Base-by-base conservation (phyloP, 2,888 invertebrate genomes). In the Laothoe populi region DNA sequence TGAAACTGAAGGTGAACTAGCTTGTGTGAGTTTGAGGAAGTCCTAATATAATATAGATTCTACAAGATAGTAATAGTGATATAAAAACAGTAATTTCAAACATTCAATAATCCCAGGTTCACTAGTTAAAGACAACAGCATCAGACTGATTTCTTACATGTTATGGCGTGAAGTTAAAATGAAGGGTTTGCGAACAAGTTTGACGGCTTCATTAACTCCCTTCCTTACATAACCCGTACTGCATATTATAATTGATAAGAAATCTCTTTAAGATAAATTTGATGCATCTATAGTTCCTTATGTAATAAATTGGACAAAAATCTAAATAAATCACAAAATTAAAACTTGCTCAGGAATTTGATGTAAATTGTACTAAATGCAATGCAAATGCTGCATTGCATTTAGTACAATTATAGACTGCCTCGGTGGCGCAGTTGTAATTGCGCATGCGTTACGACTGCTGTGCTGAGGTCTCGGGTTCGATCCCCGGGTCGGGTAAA, bases 211-310 rank as follows among this genome's bases (percentile, higher is more conserved):
- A 35, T 53, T 53, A 53, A 35, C 35, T 35, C 53, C 19, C 53
- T 16, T 19, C 11, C 35, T 35, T 53, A 53, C 35, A 35, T 53
- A 53, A 53, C 35, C 35, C 11, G 31, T 19, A 53, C 35, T 53
- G 16, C 10, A 35, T 53, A 16, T 38, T 38, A 13, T 53, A 53
- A 35, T 5, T 31, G 53, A 35, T 35, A 53, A 53, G 31, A 16
- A 31, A 53, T 53, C 31, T 63, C 61, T n/a, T 53, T 21, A 0
- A 44, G 42, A 44, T 44, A 53, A 31, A 53, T 53, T 31, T 24
- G 26, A 31, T 31, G 16, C 31, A 31, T 31, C 16, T 10, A 16
- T 10, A 26, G 19, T 53, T 16, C 16, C 26, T 49, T 53, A 16
- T 35, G 16, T 53, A 53, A 53, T 53, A 16, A 53, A 16, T 16